A percentile compares a stretch with the other conserved stretches of the same genome.
phyloP scores from a whole-genome alignment of 1,140 invertebrate genomes.

The Drosophila ficusphila region DNA sequence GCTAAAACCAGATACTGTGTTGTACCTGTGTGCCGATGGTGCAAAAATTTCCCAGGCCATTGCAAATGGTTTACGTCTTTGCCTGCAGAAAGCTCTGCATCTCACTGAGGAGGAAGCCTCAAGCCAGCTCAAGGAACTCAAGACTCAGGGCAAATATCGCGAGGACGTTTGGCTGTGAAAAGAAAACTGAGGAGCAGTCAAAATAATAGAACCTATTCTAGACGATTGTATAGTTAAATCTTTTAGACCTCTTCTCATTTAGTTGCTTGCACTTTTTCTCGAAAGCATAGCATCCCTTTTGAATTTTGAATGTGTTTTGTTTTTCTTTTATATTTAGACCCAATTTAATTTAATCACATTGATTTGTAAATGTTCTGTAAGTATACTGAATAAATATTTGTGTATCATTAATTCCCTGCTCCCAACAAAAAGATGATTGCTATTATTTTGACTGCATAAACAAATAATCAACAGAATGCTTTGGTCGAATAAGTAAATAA shows the following conservation, averaged over 20 bases:
- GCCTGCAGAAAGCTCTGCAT: conserved; percentile 85
- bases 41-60: conserved; percentile 90
- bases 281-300: neutral
- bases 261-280: no score
- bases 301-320: neutral
- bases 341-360: neutral
- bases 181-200: neutral
- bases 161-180: conserved; percentile 86
- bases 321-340: neutral
- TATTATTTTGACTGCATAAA: conserved; percentile 1
- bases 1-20: conserved; percentile 84
- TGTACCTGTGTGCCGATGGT: conserved; percentile 93
- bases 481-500: conserved; percentile 82
- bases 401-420: no score
- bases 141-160: conserved; percentile 85
- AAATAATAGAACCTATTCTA: neutral
- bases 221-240: neutral
- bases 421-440: neutral
- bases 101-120: conserved; percentile 81
- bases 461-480: conserved; percentile 1
- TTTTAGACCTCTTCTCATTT: neutral
- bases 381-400: no score
- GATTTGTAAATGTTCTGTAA: neutral
- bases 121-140: conserved; percentile 83
- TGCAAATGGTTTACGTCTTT: conserved; percentile 86